Evolutionary conservation across 2,888 invertebrate genomes (phyloP).

Genomic region (Idaea biselata): DNA sequence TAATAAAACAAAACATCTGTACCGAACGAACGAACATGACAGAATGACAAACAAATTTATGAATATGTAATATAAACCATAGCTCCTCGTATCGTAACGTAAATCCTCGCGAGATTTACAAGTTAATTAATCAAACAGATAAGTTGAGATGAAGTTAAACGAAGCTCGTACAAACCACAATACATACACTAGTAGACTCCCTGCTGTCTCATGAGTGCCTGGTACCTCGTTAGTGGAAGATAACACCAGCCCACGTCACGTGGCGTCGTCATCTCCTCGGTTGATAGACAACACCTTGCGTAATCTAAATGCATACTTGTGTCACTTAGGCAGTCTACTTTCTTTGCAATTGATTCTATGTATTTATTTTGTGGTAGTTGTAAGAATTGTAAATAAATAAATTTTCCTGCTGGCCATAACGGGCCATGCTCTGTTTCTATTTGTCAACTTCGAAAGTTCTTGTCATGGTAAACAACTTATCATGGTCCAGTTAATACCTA

Average conservation of each 20-base stretch:
- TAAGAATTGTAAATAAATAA: no score
- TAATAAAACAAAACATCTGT: background rate
- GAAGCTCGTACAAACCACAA: background rate
- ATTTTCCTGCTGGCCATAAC: no score
- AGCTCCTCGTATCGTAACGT: background rate
- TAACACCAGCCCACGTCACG: background rate
- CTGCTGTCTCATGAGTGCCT: background rate
- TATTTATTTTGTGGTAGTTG: no score
- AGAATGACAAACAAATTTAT: background rate
- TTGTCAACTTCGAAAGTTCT: no score
- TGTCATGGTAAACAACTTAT: no score
- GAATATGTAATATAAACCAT: background rate
- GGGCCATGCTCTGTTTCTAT: no score
- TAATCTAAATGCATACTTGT: no score
- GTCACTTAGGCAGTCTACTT: no score
- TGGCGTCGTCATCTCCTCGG: background rate
- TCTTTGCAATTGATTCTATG: no score
- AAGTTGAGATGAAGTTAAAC: background rate
- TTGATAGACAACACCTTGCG: background rate
- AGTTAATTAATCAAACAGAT: background rate
- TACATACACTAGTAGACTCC: background rate
- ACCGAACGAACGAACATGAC: background rate
- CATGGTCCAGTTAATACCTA: no score
- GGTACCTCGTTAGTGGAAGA: background rate
- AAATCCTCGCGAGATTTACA: background rate